These are phyloP conservation scores for Myopa tessellatipennis DNA, from an alignment of 2,888 invertebrate species.

Conservation along the genomic window DNA sequence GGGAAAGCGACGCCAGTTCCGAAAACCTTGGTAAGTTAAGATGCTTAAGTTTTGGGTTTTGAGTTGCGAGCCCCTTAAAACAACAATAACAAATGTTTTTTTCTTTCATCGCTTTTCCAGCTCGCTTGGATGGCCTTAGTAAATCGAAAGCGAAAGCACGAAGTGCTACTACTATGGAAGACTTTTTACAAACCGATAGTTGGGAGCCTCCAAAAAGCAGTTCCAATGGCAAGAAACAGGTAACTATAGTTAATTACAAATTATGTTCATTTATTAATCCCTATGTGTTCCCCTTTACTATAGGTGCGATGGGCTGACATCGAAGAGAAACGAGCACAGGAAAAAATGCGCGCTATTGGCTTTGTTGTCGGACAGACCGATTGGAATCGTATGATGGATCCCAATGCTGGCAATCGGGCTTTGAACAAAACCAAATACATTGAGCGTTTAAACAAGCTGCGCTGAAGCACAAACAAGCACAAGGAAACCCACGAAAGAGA, in stretches of 20 bases:
- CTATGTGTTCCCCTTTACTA: conserved; percentile 61
- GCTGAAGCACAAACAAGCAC: conserved; percentile 39
- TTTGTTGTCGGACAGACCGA: conserved; percentile 98
- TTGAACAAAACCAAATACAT: conserved; percentile 95
- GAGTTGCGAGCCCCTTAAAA: conserved; percentile 4
- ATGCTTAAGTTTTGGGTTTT: conserved; percentile 12
- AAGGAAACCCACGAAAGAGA: no score
- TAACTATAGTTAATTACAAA: conserved; percentile 69
- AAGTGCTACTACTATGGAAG: conserved; percentile 81
- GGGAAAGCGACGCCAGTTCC: conserved; percentile 87
- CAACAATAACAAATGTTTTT: not conserved
- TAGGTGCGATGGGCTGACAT: conserved; percentile 98
- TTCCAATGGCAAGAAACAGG: conserved; percentile 87
- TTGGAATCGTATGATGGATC: conserved; percentile 96
- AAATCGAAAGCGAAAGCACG: conserved; percentile 73
- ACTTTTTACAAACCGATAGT: conserved; percentile 86
- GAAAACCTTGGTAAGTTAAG: conserved; percentile 83
- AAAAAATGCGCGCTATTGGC: conserved; percentile 93
- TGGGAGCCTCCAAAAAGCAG: conserved; percentile 73
- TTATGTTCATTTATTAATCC: not conserved
- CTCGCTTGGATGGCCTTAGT: conserved; percentile 91
- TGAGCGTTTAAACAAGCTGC: conserved; percentile 71
- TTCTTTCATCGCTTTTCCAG: conserved; percentile 72
- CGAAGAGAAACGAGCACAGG: conserved; percentile 91
- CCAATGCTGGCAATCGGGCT: conserved; percentile 87